Percentiles rank a stretch among this genome's conserved stretches.
phyloP scores from a whole-genome alignment of 1,140 invertebrate genomes.

The Trichonephila clavipes region DNA sequence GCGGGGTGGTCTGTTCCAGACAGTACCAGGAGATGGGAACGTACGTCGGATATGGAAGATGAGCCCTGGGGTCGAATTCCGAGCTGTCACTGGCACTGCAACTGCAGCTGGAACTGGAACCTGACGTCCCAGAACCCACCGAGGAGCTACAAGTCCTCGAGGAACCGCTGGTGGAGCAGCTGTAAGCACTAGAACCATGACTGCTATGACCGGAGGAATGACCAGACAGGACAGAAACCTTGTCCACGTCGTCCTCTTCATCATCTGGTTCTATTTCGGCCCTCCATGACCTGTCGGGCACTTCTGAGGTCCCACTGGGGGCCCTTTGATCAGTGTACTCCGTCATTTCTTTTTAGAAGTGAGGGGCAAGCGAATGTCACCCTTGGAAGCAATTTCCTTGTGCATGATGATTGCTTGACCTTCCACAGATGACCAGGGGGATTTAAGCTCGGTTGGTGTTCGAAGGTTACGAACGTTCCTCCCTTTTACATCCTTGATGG shows the following conservation, averaged over 20 bases:
- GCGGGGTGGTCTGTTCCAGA: conserved; percentile 91
- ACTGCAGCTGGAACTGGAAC: conserved; percentile 52
- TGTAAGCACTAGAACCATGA: conserved; percentile 71
- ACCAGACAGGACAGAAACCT: conserved; percentile 54
- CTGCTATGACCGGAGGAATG: conserved; percentile 44
- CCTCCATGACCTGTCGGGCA: conserved; percentile 46
- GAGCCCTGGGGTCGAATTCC: conserved; percentile 62
- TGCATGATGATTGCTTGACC: not conserved
- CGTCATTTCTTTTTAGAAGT: conserved; percentile 66
- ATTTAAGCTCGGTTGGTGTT: conserved; percentile 59
- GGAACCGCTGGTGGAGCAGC: conserved; percentile 66
- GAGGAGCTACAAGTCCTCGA: conserved; percentile 74
- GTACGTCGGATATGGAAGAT: conserved; percentile 91
- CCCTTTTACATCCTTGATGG: not conserved
- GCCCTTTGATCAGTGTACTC: conserved; percentile 16
- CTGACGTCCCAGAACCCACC: not conserved
- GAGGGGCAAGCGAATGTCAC: conserved; percentile 52
- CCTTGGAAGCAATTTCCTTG: not conserved
- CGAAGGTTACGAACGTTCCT: not conserved
- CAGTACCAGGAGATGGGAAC: conserved; percentile 87
- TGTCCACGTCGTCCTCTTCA: conserved; percentile 63
- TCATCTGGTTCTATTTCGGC: conserved; percentile 69
- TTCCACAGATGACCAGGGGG: not conserved
- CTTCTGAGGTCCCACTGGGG: not conserved
- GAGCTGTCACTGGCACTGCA: conserved; percentile 71